These are phyloP conservation scores for Zosterops borbonicus DNA, from an alignment of 2,113 vertebrate species.

Conservation along the genomic window DNA sequence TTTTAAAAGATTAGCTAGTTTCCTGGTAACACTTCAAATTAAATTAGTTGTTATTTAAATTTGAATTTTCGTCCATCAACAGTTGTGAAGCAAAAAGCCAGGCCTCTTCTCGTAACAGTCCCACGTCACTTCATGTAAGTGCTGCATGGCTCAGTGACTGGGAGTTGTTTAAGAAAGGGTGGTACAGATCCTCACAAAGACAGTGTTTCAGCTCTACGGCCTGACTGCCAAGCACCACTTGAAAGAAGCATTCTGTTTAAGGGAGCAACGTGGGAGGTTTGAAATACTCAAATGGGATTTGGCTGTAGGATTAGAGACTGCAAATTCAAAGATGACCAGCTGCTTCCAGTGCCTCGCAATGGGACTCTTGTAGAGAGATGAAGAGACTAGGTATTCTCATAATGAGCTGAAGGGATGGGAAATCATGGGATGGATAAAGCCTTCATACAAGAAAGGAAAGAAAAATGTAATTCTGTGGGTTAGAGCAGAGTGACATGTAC, in stretches of 20 bases:
- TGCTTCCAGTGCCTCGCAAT: neutral
- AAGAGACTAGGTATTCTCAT: neutral
- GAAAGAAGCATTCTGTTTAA: constrained; percentile 25
- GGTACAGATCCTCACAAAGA: neutral
- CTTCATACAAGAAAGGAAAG: neutral
- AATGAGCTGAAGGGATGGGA: neutral
- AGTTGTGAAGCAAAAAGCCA: neutral
- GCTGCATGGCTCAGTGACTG: neutral
- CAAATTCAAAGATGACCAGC: neutral
- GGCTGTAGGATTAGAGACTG: neutral
- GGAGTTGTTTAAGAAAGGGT: neutral
- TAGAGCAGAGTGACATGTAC: neutral
- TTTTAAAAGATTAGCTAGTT: neutral
- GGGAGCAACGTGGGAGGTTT: constrained; percentile 14
- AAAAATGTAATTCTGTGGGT: neutral
- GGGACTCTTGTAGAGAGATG: neutral
- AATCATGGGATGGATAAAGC: neutral
- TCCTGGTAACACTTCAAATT: neutral
- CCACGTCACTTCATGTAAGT: neutral
- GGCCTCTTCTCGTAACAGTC: neutral
- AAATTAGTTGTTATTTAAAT: neutral
- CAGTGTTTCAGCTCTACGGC: neutral
- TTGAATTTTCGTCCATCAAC: neutral
- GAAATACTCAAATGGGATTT: neutral
- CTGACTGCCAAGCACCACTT: constrained; percentile 16